Conservation (phyloP, 2,113 vertebrate species). For the Condylura cristata region DNA sequence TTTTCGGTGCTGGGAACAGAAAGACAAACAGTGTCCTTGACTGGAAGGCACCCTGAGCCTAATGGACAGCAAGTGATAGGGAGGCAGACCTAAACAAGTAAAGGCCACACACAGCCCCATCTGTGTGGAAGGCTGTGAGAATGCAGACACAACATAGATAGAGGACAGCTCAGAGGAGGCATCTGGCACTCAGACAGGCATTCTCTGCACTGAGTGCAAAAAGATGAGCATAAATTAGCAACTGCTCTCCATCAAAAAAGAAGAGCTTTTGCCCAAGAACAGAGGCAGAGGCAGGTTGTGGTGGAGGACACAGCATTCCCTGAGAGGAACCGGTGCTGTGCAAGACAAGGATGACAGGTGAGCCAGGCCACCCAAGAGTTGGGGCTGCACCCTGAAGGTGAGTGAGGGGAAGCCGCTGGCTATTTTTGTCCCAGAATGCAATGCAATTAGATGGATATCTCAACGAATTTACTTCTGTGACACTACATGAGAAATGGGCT, state of each 20-base stretch:
- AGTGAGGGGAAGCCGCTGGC: background rate
- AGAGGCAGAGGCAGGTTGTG: too few species aligned
- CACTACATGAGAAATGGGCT: background rate
- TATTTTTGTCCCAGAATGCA: background rate
- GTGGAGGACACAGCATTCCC: accelerated
- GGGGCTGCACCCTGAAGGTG: background rate
- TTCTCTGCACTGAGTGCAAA: background rate
- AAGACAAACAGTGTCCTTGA: background rate
- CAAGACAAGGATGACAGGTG: background rate
- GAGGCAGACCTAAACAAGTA: background rate
- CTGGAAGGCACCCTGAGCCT: background rate
- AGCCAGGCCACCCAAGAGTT: background rate
- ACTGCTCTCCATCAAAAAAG: background rate
- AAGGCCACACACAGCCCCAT: background rate
- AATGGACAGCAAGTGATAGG: background rate
- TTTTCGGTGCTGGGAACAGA: background rate
- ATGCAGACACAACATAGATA: background rate
- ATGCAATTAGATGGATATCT: background rate
- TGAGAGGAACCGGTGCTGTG: accelerated
- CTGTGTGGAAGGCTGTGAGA: background rate
- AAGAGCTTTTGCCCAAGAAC: background rate
- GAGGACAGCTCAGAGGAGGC: background rate
- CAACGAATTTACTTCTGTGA: background rate
- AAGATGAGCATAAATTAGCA: background rate
- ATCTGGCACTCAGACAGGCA: background rate